Conservation (phyloP, 2,113 vertebrate species). For the Conger conger region DNA sequence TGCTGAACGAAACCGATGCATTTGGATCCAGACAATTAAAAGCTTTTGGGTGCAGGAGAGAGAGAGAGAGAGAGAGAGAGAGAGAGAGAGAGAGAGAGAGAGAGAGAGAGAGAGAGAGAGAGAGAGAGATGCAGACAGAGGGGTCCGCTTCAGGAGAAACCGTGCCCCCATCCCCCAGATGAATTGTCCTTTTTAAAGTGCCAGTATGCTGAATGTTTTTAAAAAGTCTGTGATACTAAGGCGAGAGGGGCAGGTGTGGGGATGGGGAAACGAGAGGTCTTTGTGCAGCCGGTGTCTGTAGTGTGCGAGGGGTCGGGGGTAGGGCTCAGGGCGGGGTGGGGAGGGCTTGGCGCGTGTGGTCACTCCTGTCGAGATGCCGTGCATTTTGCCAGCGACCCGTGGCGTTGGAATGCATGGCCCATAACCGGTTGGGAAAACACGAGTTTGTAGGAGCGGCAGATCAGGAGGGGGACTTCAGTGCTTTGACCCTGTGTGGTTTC, state of each 20-base stretch:
- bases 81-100: too few species aligned
- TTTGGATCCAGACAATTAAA: neutral
- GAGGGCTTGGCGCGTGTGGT: conserved; percentile 52
- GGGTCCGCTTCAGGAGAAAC: too few species aligned
- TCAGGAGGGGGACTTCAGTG: conserved; percentile 42
- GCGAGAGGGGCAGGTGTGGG: conserved; percentile 36
- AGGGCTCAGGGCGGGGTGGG: conserved; percentile 46
- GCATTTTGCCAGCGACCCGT: conserved; percentile 45
- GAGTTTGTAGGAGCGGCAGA: conserved; percentile 44
- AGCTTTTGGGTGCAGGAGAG: neutral
- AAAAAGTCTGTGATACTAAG: conserved; percentile 56
- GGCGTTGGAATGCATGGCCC: conserved; percentile 57
- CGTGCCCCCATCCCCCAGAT: conserved; percentile 37
- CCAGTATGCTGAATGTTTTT: conserved; percentile 59
- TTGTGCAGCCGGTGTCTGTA: conserved; percentile 47
- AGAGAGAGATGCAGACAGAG: too few species aligned
- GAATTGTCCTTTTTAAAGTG: conserved; percentile 48
- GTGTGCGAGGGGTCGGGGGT: conserved; percentile 34
- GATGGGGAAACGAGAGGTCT: conserved; percentile 47
- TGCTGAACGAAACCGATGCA: neutral
- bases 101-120: too few species aligned
- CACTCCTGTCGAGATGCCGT: conserved; percentile 45
- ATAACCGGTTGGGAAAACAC: conserved; percentile 45
- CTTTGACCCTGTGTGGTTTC: conserved; percentile 41
- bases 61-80: too few species aligned